Percentiles rank a stretch among this genome's conserved stretches.
Evolutionary conservation across 2,113 vertebrate genomes (phyloP).

Genomic region (Gallinago undulata): DNA sequence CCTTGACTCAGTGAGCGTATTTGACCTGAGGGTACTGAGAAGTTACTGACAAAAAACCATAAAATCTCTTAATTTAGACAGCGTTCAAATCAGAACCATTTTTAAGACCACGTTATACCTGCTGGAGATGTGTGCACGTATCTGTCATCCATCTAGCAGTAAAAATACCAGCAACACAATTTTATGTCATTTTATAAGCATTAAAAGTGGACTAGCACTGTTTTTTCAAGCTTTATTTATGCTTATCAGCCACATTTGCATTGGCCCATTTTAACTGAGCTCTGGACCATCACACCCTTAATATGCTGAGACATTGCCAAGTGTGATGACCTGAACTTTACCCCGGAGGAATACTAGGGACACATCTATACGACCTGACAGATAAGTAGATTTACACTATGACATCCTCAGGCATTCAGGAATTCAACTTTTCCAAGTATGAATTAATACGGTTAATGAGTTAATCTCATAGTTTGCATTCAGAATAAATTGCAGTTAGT

Average conservation of each 20-base stretch:
- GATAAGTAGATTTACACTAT: background rate
- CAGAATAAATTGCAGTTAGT: background rate
- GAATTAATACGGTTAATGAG: background rate
- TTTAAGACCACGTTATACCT: background rate
- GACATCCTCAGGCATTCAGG: background rate
- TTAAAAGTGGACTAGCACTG: background rate
- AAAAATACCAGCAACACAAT: conserved; percentile 5
- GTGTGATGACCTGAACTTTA: background rate
- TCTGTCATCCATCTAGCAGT: background rate
- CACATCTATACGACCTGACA: background rate
- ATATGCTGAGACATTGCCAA: background rate
- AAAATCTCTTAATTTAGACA: conserved; percentile 5
- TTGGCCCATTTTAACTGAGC: background rate
- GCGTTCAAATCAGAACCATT: background rate
- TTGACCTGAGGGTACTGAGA: background rate
- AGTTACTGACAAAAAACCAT: background rate
- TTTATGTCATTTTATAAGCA: background rate
- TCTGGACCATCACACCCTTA: background rate
- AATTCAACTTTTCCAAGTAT: background rate
- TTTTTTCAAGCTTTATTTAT: conserved; percentile 27
- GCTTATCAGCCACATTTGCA: background rate
- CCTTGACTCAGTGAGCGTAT: background rate
- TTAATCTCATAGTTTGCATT: conserved; percentile 4
- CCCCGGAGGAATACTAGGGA: background rate
- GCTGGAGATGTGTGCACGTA: background rate